Conservation (phyloP, 2,888 invertebrate genomes). For the Calliscelio sp. region DNA sequence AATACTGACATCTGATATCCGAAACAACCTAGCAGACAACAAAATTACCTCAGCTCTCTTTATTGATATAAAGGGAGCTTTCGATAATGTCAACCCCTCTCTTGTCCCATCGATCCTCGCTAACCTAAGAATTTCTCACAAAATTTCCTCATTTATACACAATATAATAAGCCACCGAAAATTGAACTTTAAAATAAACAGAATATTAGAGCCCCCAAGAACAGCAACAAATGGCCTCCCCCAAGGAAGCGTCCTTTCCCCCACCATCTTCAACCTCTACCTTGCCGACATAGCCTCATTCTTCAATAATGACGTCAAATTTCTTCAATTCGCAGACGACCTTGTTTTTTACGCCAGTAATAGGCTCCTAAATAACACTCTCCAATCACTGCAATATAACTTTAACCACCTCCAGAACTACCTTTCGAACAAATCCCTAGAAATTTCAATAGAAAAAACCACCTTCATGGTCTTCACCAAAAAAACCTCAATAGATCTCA, state of each 20-base stretch:
- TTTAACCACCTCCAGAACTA: neutral
- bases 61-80: constrained; percentile 14
- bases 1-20: neutral
- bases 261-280: neutral
- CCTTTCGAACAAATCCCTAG: neutral
- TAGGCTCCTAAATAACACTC: neutral
- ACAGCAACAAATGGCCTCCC: neutral
- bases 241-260: neutral
- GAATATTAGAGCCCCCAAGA: neutral
- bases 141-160: neutral
- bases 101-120: neutral
- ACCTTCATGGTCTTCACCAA: no score
- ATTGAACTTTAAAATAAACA: neutral
- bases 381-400: neutral
- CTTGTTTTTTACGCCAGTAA: neutral
- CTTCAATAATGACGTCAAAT: neutral
- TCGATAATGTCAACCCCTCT: constrained; percentile 26
- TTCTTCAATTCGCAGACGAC: neutral
- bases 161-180: neutral
- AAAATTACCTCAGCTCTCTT: neutral
- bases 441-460: no score
- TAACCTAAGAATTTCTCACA: neutral
- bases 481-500: no score
- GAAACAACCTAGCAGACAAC: neutral
- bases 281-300: neutral